Evolutionary conservation across 1,140 invertebrate species (phyloP), one percentile per base, ranked within the genome.

Genomic region (Pectinophora gossypiella): DNA sequence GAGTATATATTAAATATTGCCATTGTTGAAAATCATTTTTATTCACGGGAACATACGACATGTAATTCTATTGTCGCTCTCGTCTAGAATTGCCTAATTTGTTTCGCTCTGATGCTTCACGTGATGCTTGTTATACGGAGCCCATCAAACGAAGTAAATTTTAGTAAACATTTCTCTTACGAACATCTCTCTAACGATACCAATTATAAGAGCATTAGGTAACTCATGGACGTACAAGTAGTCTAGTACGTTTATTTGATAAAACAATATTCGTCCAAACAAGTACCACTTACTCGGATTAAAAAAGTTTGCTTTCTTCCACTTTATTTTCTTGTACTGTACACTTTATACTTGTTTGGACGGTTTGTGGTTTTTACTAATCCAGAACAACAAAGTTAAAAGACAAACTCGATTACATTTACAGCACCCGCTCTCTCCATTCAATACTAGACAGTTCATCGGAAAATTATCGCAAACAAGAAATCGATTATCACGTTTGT

Each of bases 401-500:
- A 32, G 9, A 32, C 27, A 32, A 32, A 32, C 2, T 32, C 27
- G n/a, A 32, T 32, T 32, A 32, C 27, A 12, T 32, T 32, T 32
- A 7, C 27, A 32, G 9, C 27, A n/a, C 9, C 27, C n/a, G 27
- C 27, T 32, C 6, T n/a, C 27, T 32, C 27, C 27, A 9, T 2
- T 12, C 22, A 23, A 1, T 32, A 32, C n/a, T 12, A 3, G n/a
- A 32, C 6, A 32, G 27, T 12, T n/a, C n/a, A 32, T 32, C 9
- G 27, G 27, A n/a, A 40, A 40, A 40, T 40, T 47, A 45, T 46
- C 38, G 56, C 56, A 65, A 69, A 71, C 68, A 65, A 78, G 65
- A 69, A 70, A 68, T 69, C 61, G 64, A 64, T 71, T 71, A 69
- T 61, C 58, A 20, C 43, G 40, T 58, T 67, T 64, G 60, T 73